phyloP scores from a whole-genome alignment of 2,797 vertebrate genomes.

The Melopsittacus undulatus region DNA sequence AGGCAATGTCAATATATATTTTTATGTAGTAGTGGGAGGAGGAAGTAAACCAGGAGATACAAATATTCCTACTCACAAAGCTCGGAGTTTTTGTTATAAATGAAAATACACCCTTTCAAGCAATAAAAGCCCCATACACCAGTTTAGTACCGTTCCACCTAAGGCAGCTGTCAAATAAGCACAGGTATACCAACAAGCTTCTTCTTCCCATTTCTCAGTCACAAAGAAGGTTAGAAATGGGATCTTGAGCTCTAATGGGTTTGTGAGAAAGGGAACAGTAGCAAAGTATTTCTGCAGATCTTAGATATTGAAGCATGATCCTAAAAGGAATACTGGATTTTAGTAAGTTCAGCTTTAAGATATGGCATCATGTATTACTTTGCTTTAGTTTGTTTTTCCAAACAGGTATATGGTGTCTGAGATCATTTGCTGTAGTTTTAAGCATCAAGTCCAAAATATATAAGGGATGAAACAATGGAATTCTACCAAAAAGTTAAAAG shows the following conservation, averaged over 20 bases:
- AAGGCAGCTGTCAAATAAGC: neutral
- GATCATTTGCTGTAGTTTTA: neutral
- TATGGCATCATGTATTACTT: neutral
- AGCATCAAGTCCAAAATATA: neutral
- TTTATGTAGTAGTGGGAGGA: neutral
- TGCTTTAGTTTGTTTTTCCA: neutral
- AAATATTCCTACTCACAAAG: neutral
- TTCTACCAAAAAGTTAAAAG: neutral
- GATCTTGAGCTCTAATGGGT: slow-evolving; percentile 46
- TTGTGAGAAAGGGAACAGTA: neutral
- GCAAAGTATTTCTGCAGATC: neutral
- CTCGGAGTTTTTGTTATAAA: neutral
- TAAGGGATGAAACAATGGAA: neutral
- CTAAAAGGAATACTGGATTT: neutral
- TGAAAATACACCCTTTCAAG: neutral
- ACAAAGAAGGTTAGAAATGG: slow-evolving; percentile 56
- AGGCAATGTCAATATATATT: slow-evolving; percentile 23
- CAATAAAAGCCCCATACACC: neutral
- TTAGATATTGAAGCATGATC: neutral
- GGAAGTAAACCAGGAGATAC: slow-evolving; percentile 10
- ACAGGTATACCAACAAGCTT: slow-evolving; percentile 18
- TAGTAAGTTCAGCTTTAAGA: neutral
- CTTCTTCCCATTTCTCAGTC: slow-evolving; percentile 40
- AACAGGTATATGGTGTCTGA: neutral
- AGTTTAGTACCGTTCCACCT: neutral